Evolutionary conservation across 2,113 vertebrate genomes (phyloP).

Genomic region (Riparia riparia): DNA sequence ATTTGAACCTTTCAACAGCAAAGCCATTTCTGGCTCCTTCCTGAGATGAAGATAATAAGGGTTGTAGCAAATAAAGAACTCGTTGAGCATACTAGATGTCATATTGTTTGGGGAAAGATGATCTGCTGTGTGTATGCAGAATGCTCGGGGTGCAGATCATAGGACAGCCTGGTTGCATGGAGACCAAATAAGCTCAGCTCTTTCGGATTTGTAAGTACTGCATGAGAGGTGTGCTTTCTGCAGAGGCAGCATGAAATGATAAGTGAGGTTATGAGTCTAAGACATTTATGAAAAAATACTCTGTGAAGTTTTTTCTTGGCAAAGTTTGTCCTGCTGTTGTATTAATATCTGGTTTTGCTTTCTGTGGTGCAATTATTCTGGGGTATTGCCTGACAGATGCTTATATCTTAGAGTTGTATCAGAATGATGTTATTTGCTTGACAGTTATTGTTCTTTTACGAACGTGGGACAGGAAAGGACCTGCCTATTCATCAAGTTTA

Average conservation of each 20-base stretch:
- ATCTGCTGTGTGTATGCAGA: neutral
- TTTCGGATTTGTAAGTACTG: neutral
- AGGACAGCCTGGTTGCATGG: neutral
- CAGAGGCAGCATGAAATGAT: neutral
- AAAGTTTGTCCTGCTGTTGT: neutral
- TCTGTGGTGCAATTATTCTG: neutral
- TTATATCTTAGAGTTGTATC: neutral
- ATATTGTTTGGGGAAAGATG: neutral
- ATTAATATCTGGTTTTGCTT: neutral
- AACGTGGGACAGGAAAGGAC: neutral
- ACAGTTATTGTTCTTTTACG: conserved; percentile 38
- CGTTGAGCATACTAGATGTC: neutral
- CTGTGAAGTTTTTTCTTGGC: neutral
- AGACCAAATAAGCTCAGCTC: neutral
- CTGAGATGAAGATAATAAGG: neutral
- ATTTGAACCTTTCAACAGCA: neutral
- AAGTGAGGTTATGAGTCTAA: neutral
- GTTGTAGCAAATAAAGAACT: neutral
- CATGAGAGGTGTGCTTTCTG: neutral
- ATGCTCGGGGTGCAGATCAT: neutral
- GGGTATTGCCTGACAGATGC: conserved; percentile 2
- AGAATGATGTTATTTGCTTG: conserved; percentile 30
- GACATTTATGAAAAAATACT: neutral
- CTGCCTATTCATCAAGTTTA: conserved; percentile 43
- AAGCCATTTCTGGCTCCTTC: neutral